These are phyloP conservation scores for Lepus americanus DNA, from an alignment of 2,113 vertebrate species.

Conservation along the genomic window DNA sequence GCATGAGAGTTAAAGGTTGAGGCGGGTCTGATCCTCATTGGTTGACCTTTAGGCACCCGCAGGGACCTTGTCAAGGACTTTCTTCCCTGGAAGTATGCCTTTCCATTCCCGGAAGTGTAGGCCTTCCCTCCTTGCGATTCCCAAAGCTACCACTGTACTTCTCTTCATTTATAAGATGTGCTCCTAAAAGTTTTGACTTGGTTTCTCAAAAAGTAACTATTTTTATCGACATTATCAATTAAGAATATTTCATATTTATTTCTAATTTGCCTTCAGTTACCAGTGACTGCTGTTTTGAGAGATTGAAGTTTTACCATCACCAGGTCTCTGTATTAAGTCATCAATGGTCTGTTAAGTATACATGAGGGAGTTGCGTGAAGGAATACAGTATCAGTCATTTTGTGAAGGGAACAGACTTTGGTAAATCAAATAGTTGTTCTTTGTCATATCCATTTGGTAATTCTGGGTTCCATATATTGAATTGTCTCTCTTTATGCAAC, in stretches of 20 bases:
- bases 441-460: background rate
- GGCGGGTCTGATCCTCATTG: no score
- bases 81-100: no score
- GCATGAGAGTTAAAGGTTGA: no score
- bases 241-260: conserved; percentile 51
- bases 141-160: background rate
- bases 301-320: conserved; percentile 41
- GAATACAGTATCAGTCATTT: conserved; percentile 18
- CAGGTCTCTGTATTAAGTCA: conserved; percentile 26
- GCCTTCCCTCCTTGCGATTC: no score
- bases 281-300: conserved; percentile 37
- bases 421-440: conserved; percentile 25
- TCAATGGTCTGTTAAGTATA: background rate
- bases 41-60: no score
- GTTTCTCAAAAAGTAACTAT: conserved; percentile 50
- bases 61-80: no score
- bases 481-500: conserved; percentile 40
- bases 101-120: no score
- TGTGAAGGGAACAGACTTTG: conserved; percentile 1
- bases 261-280: conserved; percentile 59
- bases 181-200: conserved; percentile 46
- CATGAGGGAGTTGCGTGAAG: background rate
- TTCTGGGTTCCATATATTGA: conserved; percentile 15
- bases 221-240: conserved; percentile 56
- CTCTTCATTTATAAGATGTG: conserved; percentile 45